Percentiles rank a stretch among this genome's conserved stretches.
phyloP scores from a whole-genome alignment of 2,888 invertebrate genomes.

The Branchellion lobata region DNA sequence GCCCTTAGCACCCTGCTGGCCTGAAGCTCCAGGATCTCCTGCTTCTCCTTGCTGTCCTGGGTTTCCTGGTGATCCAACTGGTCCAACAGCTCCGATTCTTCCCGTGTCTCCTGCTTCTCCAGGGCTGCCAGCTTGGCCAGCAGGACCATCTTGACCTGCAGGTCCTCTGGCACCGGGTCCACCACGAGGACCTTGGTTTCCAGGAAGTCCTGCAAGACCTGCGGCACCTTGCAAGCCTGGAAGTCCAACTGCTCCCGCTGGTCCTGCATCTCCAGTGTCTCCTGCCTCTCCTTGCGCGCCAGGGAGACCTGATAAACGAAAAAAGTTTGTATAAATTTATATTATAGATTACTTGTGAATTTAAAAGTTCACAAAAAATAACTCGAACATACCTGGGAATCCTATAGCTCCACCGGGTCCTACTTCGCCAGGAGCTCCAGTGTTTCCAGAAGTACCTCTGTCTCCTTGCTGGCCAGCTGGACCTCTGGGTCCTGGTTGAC shows the following conservation, averaged over 20 bases:
- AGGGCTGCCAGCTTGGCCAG: conserved; percentile 33
- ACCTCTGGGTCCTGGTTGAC: not conserved
- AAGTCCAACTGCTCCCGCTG: conserved; percentile 8
- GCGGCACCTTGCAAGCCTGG: conserved; percentile 36
- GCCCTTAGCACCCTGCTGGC: conserved; percentile 24
- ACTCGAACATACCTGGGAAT: not conserved
- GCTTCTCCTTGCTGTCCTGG: conserved; percentile 19
- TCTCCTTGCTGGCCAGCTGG: not conserved
- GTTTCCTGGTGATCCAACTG: conserved; percentile 33
- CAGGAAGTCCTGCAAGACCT: conserved; percentile 6
- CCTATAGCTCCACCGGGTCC: conserved; percentile 33
- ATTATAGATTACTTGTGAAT: no score
- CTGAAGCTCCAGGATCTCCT: conserved; percentile 21
- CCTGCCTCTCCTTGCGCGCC: not conserved
- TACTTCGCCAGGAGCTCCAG: conserved; percentile 13
- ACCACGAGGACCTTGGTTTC: conserved; percentile 35
- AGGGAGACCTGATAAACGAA: conserved; percentile 11
- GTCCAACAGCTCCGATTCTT: conserved; percentile 38
- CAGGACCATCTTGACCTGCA: conserved; percentile 53
- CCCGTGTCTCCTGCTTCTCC: conserved; percentile 39
- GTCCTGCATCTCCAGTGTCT: not conserved
- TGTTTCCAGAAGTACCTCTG: conserved; percentile 22
- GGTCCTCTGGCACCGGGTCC: conserved; percentile 54
- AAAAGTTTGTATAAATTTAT: no score
- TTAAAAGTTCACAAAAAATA: no score